Evolutionary conservation across 2,113 vertebrate genomes (phyloP), one percentile per base, ranked within the genome.

Genomic region (Oreochromis tanganicae): DNA sequence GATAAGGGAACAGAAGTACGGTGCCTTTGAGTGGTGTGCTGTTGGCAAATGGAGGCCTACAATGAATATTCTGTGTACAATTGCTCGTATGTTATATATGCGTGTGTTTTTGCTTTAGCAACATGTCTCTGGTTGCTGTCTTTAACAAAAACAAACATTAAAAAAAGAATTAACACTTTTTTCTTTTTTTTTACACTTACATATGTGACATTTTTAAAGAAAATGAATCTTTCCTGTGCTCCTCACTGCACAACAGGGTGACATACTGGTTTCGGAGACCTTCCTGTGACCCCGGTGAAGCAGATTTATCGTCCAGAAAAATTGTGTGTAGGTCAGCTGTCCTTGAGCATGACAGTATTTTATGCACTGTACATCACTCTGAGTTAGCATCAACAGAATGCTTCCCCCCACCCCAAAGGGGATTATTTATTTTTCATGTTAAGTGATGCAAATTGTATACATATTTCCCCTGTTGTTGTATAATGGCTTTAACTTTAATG

Each of bases 301-400:
- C n/a, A 57, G 32, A 82, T 78, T 81, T 61, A 89, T 81, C n/a
- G 71, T 82, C 63, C 41, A 59, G 90, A 82, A 83, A 84, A 52
- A 56, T 16, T 27, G 12, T 5, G 52, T 50, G 27, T 17, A 50
- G 50, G 54, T 83, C 75, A 80, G 41, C 52, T 59, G 52, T 87
- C 86, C 85, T 86, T 88, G 61, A 85, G 56, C 27, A 13, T 34
- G 61, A 57, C 52, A 68, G 34, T 56, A 73, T 80, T 59, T 80
- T 68, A 73, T 56, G 57, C 52, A 29, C n/a, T n/a, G 56, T 27
- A 56, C 57, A 87, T 85, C 84, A 84, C 80, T 84, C 41, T 78
- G 71, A 48, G 27, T 85, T 59, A 87, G 61, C 57, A 85, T 91
- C 82, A 88, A 29, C 54, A 61, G 7, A 83, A 52, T 56, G 38